Conservation (phyloP, 2,888 invertebrate species). For the Meghimatium bilineatum region DNA sequence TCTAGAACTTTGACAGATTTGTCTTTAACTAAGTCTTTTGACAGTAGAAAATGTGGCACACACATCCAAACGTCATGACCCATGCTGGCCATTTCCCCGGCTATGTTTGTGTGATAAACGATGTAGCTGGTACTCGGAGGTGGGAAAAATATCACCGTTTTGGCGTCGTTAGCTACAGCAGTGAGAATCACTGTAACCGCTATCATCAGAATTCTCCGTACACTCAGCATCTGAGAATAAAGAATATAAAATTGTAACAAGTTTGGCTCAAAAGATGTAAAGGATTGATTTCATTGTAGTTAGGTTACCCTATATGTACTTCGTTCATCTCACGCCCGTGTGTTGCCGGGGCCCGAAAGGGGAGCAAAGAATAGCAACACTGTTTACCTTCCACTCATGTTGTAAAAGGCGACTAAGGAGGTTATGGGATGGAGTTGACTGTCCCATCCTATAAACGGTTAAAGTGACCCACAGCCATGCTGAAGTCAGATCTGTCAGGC, state of each 20-base stretch:
- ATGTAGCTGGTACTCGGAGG: constrained; percentile 37
- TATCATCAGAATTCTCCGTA: neutral
- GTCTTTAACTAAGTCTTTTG: neutral
- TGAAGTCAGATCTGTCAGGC: no score
- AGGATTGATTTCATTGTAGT: no score
- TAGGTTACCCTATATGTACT: no score
- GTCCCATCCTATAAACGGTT: no score
- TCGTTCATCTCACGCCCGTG: no score
- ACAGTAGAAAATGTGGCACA: neutral
- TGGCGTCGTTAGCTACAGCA: constrained; percentile 10
- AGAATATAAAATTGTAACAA: neutral
- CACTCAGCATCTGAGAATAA: neutral
- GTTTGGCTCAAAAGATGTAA: no score
- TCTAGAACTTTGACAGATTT: constrained; percentile 2
- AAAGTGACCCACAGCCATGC: no score
- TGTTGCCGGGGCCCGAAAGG: no score
- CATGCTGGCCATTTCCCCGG: constrained; percentile 26
- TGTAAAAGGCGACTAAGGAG: no score
- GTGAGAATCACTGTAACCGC: neutral
- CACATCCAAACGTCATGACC: constrained; percentile 42
- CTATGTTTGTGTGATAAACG: constrained; percentile 44
- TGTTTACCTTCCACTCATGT: no score
- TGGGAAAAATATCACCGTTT: constrained; percentile 27
- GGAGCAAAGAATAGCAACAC: no score
- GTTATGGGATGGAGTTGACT: no score